Evolutionary conservation across 2,113 vertebrate genomes (phyloP).

Genomic region (Cairina moschata): DNA sequence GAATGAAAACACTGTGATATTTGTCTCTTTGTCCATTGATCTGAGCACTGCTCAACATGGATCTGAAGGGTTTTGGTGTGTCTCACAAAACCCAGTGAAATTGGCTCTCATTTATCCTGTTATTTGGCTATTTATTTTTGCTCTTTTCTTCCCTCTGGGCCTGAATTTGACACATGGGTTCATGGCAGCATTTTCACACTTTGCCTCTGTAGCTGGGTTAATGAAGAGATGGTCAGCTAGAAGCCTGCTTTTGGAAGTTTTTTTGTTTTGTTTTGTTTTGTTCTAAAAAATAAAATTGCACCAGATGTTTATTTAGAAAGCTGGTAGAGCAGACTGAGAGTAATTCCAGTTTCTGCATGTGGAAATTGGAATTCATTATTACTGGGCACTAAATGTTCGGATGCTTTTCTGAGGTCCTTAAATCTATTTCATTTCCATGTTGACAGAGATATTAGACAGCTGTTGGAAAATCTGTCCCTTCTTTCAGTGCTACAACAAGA

Average conservation of each 20-base stretch:
- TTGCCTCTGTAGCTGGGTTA: conserved; percentile 32
- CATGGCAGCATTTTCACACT: conserved; percentile 1
- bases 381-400: conserved; percentile 72
- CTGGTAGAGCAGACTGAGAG: conserved; percentile 68
- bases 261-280: conserved; percentile 18
- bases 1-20: neutral
- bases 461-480: conserved; percentile 81
- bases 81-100: conserved; percentile 28
- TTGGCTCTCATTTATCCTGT: neutral
- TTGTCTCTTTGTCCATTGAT: conserved; percentile 48
- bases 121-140: conserved; percentile 13
- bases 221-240: conserved; percentile 47
- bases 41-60: neutral
- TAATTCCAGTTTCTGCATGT: conserved; percentile 74
- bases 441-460: conserved; percentile 82
- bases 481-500: conserved; percentile 67
- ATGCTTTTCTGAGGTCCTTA: conserved; percentile 75
- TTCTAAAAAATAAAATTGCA: conserved; percentile 62
- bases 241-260: conserved; percentile 40
- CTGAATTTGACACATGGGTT: neutral
- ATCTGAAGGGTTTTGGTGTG: neutral
- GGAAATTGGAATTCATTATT: conserved; percentile 79
- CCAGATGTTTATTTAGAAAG: conserved; percentile 77
- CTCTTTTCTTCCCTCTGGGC: neutral
- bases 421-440: conserved; percentile 81